Conservation (phyloP, 1,140 invertebrate species). For the Drosophila sturtevanti region DNA sequence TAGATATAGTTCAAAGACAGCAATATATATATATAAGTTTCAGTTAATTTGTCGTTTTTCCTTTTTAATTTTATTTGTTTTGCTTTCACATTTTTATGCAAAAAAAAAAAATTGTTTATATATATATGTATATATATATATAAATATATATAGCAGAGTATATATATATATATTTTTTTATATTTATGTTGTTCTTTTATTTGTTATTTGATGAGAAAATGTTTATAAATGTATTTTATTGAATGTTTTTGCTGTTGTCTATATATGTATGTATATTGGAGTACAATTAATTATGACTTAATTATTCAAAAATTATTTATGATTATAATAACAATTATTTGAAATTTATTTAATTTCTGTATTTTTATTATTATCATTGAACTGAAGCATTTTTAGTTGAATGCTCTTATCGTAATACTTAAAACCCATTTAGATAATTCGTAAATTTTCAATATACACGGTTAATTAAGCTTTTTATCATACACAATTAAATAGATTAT, state of each 20-base stretch:
- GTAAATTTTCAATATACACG: constrained; percentile 31
- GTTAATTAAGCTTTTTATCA: constrained; percentile 40
- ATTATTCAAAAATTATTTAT: constrained; percentile 4
- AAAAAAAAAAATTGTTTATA: not conserved
- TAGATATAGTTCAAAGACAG: constrained; percentile 2
- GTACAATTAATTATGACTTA: constrained; percentile 14
- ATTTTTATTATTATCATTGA: constrained; percentile 34
- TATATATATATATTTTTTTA: not conserved
- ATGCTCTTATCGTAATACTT: constrained; percentile 25
- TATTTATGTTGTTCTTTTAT: not conserved
- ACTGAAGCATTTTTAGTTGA: constrained; percentile 39
- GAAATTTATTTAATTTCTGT: constrained; percentile 16
- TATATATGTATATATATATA: not conserved
- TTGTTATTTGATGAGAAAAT: constrained; percentile 13
- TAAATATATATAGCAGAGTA: not conserved
- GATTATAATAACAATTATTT: not conserved
- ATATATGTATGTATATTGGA: constrained; percentile 11
- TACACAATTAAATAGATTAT: constrained; percentile 18
- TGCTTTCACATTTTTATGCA: not conserved
- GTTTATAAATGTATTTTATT: not conserved
- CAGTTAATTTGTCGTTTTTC: not conserved
- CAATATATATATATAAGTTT: not conserved
- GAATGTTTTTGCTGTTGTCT: constrained; percentile 1
- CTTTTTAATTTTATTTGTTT: too few relatives aligned
- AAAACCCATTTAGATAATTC: constrained; percentile 37